Conservation (phyloP, 2,113 vertebrate genomes). For the Laticauda laticaudata region DNA sequence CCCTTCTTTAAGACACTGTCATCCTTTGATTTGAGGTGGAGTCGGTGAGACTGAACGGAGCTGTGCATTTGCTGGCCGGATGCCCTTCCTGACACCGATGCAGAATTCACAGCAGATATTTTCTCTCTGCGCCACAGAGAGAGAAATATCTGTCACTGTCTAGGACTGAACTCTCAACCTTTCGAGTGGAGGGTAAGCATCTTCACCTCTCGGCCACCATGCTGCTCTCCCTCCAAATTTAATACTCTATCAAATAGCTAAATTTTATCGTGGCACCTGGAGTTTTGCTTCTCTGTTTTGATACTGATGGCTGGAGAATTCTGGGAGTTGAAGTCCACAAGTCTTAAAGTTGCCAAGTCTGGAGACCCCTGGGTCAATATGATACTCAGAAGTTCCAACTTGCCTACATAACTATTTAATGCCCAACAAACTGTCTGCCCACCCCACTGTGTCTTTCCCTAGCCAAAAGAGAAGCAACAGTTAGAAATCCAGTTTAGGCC, state of each 20-base stretch:
- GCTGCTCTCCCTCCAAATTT: neutral
- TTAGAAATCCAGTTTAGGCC: neutral
- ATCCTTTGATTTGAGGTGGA: neutral
- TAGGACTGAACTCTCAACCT: too few species aligned
- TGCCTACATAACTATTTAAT: neutral
- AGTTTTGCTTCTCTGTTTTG: neutral
- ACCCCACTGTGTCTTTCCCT: neutral
- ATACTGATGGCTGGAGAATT: neutral
- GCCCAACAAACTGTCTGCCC: neutral
- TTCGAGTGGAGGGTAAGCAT: too few species aligned
- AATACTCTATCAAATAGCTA: neutral
- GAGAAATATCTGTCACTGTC: too few species aligned
- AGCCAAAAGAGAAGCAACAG: neutral
- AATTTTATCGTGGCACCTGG: neutral
- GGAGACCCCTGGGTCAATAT: neutral
- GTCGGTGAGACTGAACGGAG: neutral
- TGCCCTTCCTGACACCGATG: neutral
- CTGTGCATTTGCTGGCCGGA: neutral
- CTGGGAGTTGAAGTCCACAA: neutral
- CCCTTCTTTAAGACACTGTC: too few species aligned
- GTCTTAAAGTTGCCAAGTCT: neutral
- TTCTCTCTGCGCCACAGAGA: neutral
- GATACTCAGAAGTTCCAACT: neutral
- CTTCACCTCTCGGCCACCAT: too few species aligned
- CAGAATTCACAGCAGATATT: neutral